A percentile compares a stretch with the other conserved stretches of the same genome.
Conservation (phyloP, 2,888 invertebrate species). For the Trachelus troglodyta region DNA sequence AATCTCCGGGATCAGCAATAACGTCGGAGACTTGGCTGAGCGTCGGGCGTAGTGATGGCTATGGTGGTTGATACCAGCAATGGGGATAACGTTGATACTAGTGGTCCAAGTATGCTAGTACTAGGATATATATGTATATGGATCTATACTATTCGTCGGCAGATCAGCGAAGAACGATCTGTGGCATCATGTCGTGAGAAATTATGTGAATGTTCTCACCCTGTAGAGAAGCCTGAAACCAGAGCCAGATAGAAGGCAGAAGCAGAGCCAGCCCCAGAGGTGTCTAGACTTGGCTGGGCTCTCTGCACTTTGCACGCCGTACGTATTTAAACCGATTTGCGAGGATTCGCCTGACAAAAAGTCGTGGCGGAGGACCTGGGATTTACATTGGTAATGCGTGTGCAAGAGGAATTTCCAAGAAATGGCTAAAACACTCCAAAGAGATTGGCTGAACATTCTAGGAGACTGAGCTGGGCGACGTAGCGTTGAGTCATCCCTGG, state of each 20-base stretch:
- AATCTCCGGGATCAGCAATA: slow-evolving; percentile 64
- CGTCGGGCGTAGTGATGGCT: slow-evolving; percentile 41
- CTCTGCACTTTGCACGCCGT: slow-evolving; percentile 40
- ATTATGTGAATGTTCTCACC: slow-evolving; percentile 56
- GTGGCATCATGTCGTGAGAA: slow-evolving; percentile 54
- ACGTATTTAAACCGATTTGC: slow-evolving; percentile 58
- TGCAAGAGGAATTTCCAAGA: slow-evolving; percentile 31
- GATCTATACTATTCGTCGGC: slow-evolving; percentile 51
- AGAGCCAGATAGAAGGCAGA: slow-evolving; percentile 2
- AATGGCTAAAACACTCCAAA: slow-evolving; percentile 26
- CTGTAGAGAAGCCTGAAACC: slow-evolving; percentile 12
- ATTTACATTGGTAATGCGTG: slow-evolving; percentile 59
- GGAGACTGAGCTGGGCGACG: background rate
- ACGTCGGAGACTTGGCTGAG: slow-evolving; percentile 56
- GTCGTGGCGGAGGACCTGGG: slow-evolving; percentile 39
- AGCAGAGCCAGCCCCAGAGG: slow-evolving; percentile 34
- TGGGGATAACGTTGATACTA: slow-evolving; percentile 27
- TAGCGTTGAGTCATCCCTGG: background rate
- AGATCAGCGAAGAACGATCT: slow-evolving; percentile 46
- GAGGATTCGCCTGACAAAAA: slow-evolving; percentile 57
- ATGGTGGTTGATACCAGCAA: slow-evolving; percentile 22
- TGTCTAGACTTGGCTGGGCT: slow-evolving; percentile 51
- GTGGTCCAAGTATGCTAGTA: slow-evolving; percentile 20
- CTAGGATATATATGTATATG: slow-evolving; percentile 20
- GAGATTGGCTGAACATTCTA: background rate